Base-by-base conservation (phyloP, 2,113 vertebrate genomes). In the Tringa solitaria region DNA sequence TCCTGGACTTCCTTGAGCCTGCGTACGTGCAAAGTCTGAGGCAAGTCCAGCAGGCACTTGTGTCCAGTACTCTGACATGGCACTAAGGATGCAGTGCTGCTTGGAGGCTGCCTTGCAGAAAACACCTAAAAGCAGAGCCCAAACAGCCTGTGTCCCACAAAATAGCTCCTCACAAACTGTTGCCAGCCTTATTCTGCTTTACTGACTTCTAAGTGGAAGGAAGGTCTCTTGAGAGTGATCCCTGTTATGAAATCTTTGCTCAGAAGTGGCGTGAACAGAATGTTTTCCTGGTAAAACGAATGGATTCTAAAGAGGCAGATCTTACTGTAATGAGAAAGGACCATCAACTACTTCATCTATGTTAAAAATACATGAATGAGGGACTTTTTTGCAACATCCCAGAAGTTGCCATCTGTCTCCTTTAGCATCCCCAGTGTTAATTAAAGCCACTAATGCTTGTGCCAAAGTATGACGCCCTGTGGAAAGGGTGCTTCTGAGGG, bases 1-100 rank as follows among this genome's bases (percentile, higher is more conserved):
- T 89, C 77, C 45, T 84, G 60, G 59, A n/a, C 20, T 91, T 90
- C 43, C 48, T 23, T 27, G 45, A 93, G 57, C 22, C 48, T 32
- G 4, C 14, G 23, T 23, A 65, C 0, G 7, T 75, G 56, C 0
- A 0, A 81, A 70, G 22, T 11, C 20, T 53, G 54, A 87, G 48
- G 27, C 27, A 72, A 48, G 54, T 72, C 51, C 83, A 77, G 54
- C n/a, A 68, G 15, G 10, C 54, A 68, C 24, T 74, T 53, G 13
- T 43, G 68, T 73, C 11, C 22, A 3, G 39, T 77, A 37, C 12
- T 82, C 46, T 72, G 82, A 74, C 4, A 22, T 30, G 27, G 7
- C 59, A 46, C 37, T 53, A 35, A 76, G 22, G 35, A 73, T 3
- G 2, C 57, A 57, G 32, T 13, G 32, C 13, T 90, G 33, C 43